Conservation (phyloP, 2,888 invertebrate genomes). For the Creontiades dilutus region DNA sequence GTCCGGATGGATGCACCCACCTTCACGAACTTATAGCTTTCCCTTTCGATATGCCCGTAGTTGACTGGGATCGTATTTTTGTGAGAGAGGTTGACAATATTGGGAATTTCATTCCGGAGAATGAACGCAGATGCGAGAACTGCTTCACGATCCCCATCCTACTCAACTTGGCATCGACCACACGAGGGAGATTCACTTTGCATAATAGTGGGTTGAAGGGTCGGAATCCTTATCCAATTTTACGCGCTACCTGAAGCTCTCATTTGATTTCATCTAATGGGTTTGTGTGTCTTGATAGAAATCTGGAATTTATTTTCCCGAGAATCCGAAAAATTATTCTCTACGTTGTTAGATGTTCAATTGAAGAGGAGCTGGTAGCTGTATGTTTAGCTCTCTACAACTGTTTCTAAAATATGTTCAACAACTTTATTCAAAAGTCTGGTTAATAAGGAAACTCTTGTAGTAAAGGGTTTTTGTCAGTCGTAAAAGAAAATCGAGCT, state of each 20-base stretch:
- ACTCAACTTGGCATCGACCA: background rate
- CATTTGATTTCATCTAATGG: constrained; percentile 5
- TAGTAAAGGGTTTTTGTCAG: too few relatives aligned
- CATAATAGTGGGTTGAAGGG: constrained; percentile 13
- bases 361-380: too few relatives aligned
- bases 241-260: background rate
- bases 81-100: background rate
- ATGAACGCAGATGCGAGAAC: constrained; percentile 6
- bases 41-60: background rate
- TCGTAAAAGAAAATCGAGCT: too few relatives aligned
- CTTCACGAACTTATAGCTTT: background rate
- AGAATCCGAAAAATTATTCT: too few relatives aligned
- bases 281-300: background rate
- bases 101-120: background rate
- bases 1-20: too few relatives aligned
- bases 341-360: too few relatives aligned
- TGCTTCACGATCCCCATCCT: background rate
- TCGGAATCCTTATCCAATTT: constrained; percentile 37
- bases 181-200: constrained; percentile 25
- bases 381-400: too few relatives aligned
- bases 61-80: background rate
- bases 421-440: too few relatives aligned
- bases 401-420: too few relatives aligned
- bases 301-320: background rate
- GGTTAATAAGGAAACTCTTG: too few relatives aligned